These are phyloP conservation scores for Rhamnusium bicolor DNA, from an alignment of 2,888 invertebrate species.

Conservation along the genomic window DNA sequence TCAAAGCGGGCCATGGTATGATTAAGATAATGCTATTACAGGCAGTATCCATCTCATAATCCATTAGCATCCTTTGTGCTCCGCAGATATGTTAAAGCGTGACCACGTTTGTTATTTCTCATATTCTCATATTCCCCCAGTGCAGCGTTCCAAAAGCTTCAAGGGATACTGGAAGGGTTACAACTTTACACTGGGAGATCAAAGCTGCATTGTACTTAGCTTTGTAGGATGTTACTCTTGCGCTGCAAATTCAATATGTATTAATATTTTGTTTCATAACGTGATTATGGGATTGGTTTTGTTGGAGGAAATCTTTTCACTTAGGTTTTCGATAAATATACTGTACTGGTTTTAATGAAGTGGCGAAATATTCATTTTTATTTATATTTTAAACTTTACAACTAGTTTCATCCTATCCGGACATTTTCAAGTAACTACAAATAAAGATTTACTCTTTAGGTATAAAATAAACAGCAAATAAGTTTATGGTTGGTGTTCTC, in stretches of 20 bases:
- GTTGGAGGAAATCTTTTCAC: conserved; percentile 11
- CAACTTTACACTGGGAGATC: conserved; percentile 43
- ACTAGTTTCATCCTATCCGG: too few species aligned
- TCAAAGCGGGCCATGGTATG: conserved; percentile 65
- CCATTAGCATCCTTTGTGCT: conserved; percentile 65
- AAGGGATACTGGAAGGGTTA: conserved; percentile 36
- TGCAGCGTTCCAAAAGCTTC: conserved; percentile 30
- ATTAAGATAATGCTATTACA: conserved; percentile 68
- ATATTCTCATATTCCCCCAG: conserved; percentile 45
- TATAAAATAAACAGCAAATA: too few species aligned
- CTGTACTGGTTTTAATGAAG: background rate
- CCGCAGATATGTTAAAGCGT: conserved; percentile 57
- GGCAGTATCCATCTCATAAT: conserved; percentile 64
- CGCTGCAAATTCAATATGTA: conserved; percentile 41
- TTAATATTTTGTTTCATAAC: conserved; percentile 43
- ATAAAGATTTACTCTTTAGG: too few species aligned
- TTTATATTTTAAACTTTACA: too few species aligned
- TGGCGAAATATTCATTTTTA: background rate
- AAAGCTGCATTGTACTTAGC: conserved; percentile 46
- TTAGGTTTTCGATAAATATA: background rate
- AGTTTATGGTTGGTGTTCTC: too few species aligned
- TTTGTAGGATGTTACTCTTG: conserved; percentile 30
- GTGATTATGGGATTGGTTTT: conserved; percentile 28
- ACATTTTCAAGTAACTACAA: too few species aligned
- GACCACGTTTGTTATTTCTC: conserved; percentile 60